Percentiles rank a stretch among this genome's conserved stretches.
phyloP scores from a whole-genome alignment of 2,113 vertebrate species.

The Labeo catla region DNA sequence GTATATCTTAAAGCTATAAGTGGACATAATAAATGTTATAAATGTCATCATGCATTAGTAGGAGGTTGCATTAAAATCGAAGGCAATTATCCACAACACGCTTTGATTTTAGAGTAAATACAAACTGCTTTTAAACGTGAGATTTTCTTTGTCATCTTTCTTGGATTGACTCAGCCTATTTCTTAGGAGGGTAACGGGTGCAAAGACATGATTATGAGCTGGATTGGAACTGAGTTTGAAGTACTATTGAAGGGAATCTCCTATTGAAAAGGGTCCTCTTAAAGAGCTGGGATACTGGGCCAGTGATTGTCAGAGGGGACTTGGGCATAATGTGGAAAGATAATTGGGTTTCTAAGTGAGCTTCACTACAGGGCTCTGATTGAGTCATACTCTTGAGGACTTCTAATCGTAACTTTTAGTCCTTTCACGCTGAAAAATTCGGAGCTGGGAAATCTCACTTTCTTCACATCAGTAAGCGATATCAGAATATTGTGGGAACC shows the following conservation, averaged over 20 bases:
- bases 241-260: constrained; percentile 62
- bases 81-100: background rate
- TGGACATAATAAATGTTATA: background rate
- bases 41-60: background rate
- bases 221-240: constrained; percentile 52
- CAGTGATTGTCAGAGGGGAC: constrained; percentile 54
- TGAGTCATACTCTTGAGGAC: constrained; percentile 64
- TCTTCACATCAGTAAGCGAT: constrained; percentile 33
- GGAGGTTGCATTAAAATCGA: background rate
- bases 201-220: constrained; percentile 47
- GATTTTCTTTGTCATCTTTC: constrained; percentile 13
- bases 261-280: constrained; percentile 67
- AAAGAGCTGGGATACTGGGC: constrained; percentile 59
- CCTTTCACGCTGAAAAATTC: constrained; percentile 32
- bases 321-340: constrained; percentile 46
- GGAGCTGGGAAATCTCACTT: constrained; percentile 20
- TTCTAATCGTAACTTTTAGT: constrained; percentile 47
- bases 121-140: background rate
- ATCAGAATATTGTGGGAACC: constrained; percentile 5
- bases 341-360: constrained; percentile 58
- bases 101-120: constrained; percentile 26
- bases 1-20: background rate
- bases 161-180: background rate
- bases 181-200: constrained; percentile 19
- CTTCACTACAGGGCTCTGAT: constrained; percentile 62